phyloP scores from a whole-genome alignment of 2,888 invertebrate species.

The Stegophylla sp. region DNA sequence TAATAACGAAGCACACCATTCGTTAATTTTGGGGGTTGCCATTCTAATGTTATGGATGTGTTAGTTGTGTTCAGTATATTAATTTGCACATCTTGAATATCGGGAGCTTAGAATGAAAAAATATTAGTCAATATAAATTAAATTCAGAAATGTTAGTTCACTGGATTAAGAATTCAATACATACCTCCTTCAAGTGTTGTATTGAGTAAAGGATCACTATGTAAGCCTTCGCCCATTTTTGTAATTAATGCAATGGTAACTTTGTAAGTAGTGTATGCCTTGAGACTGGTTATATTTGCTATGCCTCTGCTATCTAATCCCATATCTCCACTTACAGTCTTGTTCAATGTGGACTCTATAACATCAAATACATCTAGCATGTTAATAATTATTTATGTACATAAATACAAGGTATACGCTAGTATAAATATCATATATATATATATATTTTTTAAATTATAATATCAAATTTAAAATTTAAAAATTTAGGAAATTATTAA shows the following conservation, averaged over 20 bases:
- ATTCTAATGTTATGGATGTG: constrained; percentile 71
- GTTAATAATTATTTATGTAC: too few species aligned
- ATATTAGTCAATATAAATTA: not conserved
- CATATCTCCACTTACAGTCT: constrained; percentile 46
- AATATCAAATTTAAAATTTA: too few species aligned
- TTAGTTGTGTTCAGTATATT: constrained; percentile 70
- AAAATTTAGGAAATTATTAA: too few species aligned
- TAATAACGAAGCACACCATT: constrained; percentile 80
- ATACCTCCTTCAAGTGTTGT: constrained; percentile 76
- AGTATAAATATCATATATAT: too few species aligned
- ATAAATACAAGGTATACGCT: too few species aligned
- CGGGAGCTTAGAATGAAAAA: constrained; percentile 66
- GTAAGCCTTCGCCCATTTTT: constrained; percentile 68
- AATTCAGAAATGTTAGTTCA: not conserved
- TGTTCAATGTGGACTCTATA: constrained; percentile 59
- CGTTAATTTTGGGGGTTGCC: constrained; percentile 74
- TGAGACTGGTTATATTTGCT: constrained; percentile 70
- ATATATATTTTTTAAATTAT: too few species aligned
- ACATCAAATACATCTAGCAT: constrained; percentile 13
- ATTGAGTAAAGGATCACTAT: constrained; percentile 71
- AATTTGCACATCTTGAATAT: constrained; percentile 69
- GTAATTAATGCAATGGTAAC: constrained; percentile 74
- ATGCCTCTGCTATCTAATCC: constrained; percentile 66
- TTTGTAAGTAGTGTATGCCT: constrained; percentile 79
- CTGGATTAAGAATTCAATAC: too few species aligned